Conservation (phyloP, 1,140 invertebrate genomes). For the Euborellia annulipes region DNA sequence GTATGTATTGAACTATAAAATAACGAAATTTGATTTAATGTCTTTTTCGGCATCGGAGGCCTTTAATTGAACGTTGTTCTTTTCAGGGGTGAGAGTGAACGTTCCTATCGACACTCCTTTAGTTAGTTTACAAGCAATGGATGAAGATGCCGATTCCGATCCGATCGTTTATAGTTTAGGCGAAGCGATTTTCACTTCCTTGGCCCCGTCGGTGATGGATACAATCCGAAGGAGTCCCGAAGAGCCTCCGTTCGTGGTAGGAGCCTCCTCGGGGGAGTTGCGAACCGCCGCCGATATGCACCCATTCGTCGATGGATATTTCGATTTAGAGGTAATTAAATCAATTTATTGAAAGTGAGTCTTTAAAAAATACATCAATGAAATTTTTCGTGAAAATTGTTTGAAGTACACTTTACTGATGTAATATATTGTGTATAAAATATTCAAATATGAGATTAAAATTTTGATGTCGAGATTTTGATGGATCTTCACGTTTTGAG, state of each 20-base stretch:
- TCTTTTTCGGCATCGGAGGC: too few species aligned
- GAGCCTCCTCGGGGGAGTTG: slow-evolving; percentile 47
- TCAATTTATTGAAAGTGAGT: too few species aligned
- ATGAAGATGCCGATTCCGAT: slow-evolving; percentile 46
- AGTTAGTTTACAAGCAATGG: slow-evolving; percentile 44
- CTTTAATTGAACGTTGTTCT: too few species aligned
- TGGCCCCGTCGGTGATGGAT: slow-evolving; percentile 34
- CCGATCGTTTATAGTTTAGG: slow-evolving; percentile 46
- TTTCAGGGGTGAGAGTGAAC: slow-evolving; percentile 48
- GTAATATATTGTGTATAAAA: too few species aligned
- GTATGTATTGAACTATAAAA: too few species aligned
- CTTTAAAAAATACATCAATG: too few species aligned
- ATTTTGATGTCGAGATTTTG: too few species aligned
- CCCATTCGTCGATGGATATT: slow-evolving; percentile 53
- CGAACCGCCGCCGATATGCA: slow-evolving; percentile 49
- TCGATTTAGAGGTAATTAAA: slow-evolving; percentile 37
- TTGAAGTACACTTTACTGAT: too few species aligned
- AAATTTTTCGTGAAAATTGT: too few species aligned
- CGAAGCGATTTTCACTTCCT: slow-evolving; percentile 44
- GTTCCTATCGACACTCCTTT: slow-evolving; percentile 56
- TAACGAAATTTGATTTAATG: too few species aligned
- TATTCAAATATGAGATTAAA: too few species aligned
- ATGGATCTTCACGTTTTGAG: too few species aligned
- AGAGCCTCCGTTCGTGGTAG: slow-evolving; percentile 37
- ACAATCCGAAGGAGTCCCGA: slow-evolving; percentile 14